Base-by-base conservation (phyloP, 2,797 vertebrate genomes). In the Sebastes baramenuke region DNA sequence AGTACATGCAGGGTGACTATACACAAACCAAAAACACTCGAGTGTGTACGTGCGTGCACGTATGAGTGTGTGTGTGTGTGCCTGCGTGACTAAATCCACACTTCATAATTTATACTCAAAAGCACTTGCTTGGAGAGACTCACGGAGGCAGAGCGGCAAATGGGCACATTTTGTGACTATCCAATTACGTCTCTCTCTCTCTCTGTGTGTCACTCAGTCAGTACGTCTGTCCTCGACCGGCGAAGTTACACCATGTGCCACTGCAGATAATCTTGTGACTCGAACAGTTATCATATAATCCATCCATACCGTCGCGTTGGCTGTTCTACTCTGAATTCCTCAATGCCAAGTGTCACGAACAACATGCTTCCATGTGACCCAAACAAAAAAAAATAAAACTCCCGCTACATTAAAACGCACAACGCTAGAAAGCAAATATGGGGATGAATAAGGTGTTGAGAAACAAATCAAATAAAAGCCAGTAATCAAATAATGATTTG, bases 21-120 rank as follows among this genome's bases (percentile, higher is more conserved):
- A 71, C 82, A 79, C 75, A 27, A 64, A 55, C 14, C 71, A 14
- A 4, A 22, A 68, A 20, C 46, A 58, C 36, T 7, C 3, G 4
- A 2, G 30, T 67, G 68, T 83, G 72, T 52, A 52, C 0, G 20
- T 20, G 49, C 49, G 14, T 52, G 49, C 49, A 52, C 20, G 20
- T 52, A 52, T 55, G 52, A 29, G 52, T 10, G 55, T 65, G 58
- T 29, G 68, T 32, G 29, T 27, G 76, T 54, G 71, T 36, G 82
- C 61, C 79, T 93, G 88, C 81, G 82, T 91, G 90, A 91, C 87
- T 84, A 75, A 36, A 93, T 87, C 87, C 82, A 88, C 87, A 88
- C 89, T 95, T 89, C 84, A 94, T 95, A 92, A 95, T 95, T 95
- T 81, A 95, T 92, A 94, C 81, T 92, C 85, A 70, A 76, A 85